Base-by-base conservation (phyloP, 2,113 vertebrate genomes). In the Scomber japonicus region DNA sequence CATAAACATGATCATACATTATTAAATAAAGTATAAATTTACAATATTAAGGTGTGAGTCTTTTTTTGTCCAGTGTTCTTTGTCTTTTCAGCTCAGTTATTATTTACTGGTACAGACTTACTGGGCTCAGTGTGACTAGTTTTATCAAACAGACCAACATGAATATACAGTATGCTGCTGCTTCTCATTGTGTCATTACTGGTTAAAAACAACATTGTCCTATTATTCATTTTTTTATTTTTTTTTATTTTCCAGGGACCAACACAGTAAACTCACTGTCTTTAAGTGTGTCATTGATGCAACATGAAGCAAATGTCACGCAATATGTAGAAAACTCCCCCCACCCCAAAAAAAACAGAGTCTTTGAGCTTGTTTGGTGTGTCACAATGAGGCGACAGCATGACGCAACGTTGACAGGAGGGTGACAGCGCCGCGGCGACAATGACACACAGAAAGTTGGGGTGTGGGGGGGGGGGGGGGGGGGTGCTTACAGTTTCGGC, bases 291-390 rank as follows among this genome's bases (percentile, higher is more conserved):
- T 61, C 63, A 67, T 35, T 79, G 83, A 88, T 0, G 81, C 65
- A 84, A 90, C 61, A 53, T 75, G 71, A 90, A 51, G 79, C 55
- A 81, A 78, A 56, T 72, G 49, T 65, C 50, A 27, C 0, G 81
- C 79, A 80, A 86, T 27, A 17, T 61, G 65, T 35, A 35, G 72
- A 69, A 78, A 84, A 80, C 50, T 17, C 17, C 21, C 30, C 21
- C 30, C 11, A 27, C 50, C 21, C 21, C 21, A 21, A 21, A 35
- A 55, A 54, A 27, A 45, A 13, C 11, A 0, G 4, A 66, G 17
- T 27, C 71, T 80, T 80, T 80, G 55, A 76, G 78, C 71, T 57
- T 54, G 77, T 83, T 75, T 81, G 17, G 61, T 14, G 64, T 73
- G 67, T 66, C 68, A 56, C 15, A 2, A 57, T 3, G 6, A 30